phyloP scores from a whole-genome alignment of 1,140 invertebrate species.

The Apis mellifera region DNA sequence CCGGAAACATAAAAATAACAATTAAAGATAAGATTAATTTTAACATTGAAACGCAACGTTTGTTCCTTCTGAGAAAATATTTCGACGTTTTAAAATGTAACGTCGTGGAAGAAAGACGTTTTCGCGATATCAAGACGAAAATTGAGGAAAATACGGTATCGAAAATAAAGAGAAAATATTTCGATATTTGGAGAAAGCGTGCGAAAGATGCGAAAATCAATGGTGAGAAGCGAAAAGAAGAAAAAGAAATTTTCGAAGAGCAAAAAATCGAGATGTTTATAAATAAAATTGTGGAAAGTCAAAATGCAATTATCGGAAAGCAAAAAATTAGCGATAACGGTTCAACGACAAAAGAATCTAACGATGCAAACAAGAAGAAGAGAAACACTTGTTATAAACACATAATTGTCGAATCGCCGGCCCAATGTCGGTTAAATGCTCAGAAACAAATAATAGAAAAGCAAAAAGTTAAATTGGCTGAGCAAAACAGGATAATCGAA shows the following conservation, averaged over 20 bases:
- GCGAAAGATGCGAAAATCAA: constrained; percentile 25
- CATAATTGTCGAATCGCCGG: constrained; percentile 54
- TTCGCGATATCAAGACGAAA: constrained; percentile 64
- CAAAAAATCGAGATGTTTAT: constrained; percentile 75
- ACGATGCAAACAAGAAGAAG: background rate
- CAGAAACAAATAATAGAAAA: constrained; percentile 76
- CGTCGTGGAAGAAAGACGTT: constrained; percentile 52
- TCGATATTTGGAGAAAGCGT: constrained; percentile 66
- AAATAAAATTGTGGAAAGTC: constrained; percentile 70
- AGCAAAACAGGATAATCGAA: constrained; percentile 76
- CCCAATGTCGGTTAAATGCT: constrained; percentile 66
- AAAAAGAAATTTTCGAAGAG: constrained; percentile 62
- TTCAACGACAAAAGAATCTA: constrained; percentile 9
- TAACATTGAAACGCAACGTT: constrained; percentile 53
- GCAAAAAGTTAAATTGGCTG: constrained; percentile 71
- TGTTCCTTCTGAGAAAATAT: constrained; percentile 53
- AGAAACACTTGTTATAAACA: constrained; percentile 6
- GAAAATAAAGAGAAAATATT: constrained; percentile 54
- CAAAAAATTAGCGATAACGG: constrained; percentile 31
- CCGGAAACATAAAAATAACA: constrained; percentile 72
- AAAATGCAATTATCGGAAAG: constrained; percentile 64
- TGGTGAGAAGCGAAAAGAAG: constrained; percentile 43
- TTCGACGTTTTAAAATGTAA: constrained; percentile 62
- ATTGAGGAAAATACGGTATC: constrained; percentile 51
- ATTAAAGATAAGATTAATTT: constrained; percentile 74